Base-by-base conservation (phyloP, 2,797 vertebrate species). In the Schizopygopsis malacanthus region DNA sequence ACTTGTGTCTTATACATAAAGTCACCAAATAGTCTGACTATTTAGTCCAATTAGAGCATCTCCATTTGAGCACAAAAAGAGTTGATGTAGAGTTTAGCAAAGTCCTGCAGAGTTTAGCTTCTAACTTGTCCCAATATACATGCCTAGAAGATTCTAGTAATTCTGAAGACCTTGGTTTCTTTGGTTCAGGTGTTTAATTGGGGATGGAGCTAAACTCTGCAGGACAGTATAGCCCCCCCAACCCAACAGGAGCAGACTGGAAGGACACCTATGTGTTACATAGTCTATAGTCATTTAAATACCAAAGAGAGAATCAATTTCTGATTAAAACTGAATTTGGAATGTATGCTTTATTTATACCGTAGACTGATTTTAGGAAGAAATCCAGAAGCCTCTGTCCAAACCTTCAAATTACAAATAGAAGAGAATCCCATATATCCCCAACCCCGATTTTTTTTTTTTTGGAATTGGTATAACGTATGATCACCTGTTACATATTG, bases 171-270 rank as follows among this genome's bases (percentile, higher is more conserved):
- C 56, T 63, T 63, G 56, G 28, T 63, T 63, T 43, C 77, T 41
- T 63, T 79, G 8, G 22, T 43, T 61, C 54, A 18, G n/a, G 22
- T 79, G 39, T 79, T 79, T 28, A 79, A 63, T 79, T 63, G n/a
- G 25, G 2, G 39, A 28, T 63, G 77, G 39, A 43, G 25, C 77
- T 28, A 61, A 79, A 63, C 56, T 61, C 56, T 61, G 39, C 56
- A 63, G 39, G n/a, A 63, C 56, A 63, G 22, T 63, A 39, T 39
- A 59, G 22, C 39, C n/a, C 20, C 65, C 33, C 33, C 33, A 33
- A 33, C 33, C 33, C 25, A 15, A 28, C 56, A 45, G n/a, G 2
- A 28, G 77, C 56, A 28, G 56, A 63, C 25, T 28, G 20, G 39
- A 41, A 41, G 39, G 20, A 78, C 22, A 56, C 6, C 33, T 6